Evolutionary conservation across 2,888 invertebrate species (phyloP).

Genomic region (Belgica antarctica): DNA sequence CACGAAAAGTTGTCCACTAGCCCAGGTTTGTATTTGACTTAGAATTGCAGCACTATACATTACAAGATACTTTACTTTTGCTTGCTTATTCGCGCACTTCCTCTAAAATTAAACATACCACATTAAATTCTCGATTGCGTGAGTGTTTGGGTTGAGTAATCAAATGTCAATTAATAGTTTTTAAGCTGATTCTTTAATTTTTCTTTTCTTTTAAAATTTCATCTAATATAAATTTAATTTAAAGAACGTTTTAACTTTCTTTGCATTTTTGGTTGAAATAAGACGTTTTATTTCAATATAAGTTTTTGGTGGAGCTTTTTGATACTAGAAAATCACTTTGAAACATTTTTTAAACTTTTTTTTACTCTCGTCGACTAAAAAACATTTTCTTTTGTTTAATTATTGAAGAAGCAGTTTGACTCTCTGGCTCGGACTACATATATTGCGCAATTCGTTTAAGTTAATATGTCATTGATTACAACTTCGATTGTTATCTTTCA

Average conservation of each 20-base stretch:
- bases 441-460: constrained; percentile 24
- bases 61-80: background rate
- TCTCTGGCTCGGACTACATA: constrained; percentile 38
- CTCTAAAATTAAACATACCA: background rate
- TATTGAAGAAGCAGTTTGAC: constrained; percentile 20
- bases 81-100: background rate
- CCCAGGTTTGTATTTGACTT: background rate
- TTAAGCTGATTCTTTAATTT: background rate
- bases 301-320: constrained; percentile 16
- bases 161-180: background rate
- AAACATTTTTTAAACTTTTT: background rate
- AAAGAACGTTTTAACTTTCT: background rate
- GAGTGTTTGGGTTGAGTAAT: background rate
- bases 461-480: constrained; percentile 17
- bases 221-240: constrained; percentile 14
- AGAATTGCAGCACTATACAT: background rate
- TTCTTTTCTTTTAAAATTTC: background rate
- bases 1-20: background rate
- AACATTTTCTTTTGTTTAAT: constrained; percentile 16
- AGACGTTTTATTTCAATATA: background rate
- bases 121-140: background rate
- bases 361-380: background rate
- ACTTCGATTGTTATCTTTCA: background rate
- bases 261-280: background rate
- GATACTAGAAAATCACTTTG: background rate